phyloP scores from a whole-genome alignment of 2,113 vertebrate species.

The Varanus salvator region DNA sequence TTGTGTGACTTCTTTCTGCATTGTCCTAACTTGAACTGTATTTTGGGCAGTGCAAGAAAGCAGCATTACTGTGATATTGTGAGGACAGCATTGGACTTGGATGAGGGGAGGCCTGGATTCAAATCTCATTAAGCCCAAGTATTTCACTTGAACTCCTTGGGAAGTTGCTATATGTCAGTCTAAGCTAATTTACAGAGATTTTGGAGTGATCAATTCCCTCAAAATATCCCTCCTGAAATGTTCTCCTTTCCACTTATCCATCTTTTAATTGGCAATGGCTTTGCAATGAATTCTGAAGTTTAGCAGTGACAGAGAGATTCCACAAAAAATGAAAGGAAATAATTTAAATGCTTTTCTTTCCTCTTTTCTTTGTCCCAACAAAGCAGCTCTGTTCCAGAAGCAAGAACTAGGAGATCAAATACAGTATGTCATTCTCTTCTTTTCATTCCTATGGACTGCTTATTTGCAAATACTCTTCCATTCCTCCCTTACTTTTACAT shows the following conservation, averaged over 20 bases:
- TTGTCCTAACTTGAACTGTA: background rate
- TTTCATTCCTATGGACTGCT: background rate
- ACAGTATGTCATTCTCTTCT: conserved; percentile 35
- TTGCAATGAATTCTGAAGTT: background rate
- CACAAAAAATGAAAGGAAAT: conserved; percentile 46
- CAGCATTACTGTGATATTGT: background rate
- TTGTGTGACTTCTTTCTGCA: too few species aligned
- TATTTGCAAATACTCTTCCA: background rate
- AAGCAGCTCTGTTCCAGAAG: conserved; percentile 63
- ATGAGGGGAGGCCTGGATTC: background rate
- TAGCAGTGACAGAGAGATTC: conserved; percentile 32
- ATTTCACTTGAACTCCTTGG: background rate
- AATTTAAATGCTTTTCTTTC: conserved; percentile 62
- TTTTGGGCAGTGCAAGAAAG: background rate
- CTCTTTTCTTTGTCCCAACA: conserved; percentile 58
- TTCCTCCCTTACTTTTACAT: conserved; percentile 21
- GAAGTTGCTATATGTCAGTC: background rate
- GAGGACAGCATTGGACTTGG: background rate
- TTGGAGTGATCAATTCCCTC: background rate
- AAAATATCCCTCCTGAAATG: background rate
- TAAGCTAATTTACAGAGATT: background rate
- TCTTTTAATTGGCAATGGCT: background rate
- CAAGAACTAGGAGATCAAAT: background rate
- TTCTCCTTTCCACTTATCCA: conserved; percentile 31
- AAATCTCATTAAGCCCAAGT: background rate